Conservation (phyloP, 1,140 invertebrate species). For the Drosophila sp. region DNA sequence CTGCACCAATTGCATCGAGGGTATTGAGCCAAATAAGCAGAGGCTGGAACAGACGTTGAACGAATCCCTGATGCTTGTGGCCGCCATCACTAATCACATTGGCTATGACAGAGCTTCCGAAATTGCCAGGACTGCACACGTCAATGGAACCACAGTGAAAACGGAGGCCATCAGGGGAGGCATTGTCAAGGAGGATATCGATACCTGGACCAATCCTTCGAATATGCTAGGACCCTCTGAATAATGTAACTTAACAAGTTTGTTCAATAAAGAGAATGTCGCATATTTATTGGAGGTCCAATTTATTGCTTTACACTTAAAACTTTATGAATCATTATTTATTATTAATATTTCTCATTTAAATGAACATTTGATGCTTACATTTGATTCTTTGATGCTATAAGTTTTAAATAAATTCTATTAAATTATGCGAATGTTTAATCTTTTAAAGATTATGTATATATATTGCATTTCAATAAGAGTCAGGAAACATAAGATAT, state of each 20-base stretch:
- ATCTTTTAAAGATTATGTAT: no score
- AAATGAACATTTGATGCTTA: no score
- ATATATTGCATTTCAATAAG: no score
- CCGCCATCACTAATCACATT: slow-evolving; percentile 98
- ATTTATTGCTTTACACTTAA: no score
- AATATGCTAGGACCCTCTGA: slow-evolving; percentile 94
- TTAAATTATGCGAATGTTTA: no score
- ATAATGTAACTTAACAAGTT: background rate
- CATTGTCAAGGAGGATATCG: slow-evolving; percentile 93
- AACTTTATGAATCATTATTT: background rate
- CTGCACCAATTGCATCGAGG: slow-evolving; percentile 96
- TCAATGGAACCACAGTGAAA: slow-evolving; percentile 95
- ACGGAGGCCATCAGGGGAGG: slow-evolving; percentile 95
- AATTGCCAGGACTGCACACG: slow-evolving; percentile 98
- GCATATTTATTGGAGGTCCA: no score
- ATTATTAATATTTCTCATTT: no score
- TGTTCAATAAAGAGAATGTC: background rate
- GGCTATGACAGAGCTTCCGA: slow-evolving; percentile 98
- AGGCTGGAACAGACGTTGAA: slow-evolving; percentile 91
- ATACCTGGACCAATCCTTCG: slow-evolving; percentile 95
- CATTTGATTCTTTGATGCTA: no score
- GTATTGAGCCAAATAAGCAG: slow-evolving; percentile 93
- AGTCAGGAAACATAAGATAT: no score
- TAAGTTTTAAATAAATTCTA: no score
- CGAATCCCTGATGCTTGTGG: slow-evolving; percentile 98